Evolutionary conservation across 1,140 invertebrate species (phyloP).

Genomic region (Acromyrmex heyeri): DNA sequence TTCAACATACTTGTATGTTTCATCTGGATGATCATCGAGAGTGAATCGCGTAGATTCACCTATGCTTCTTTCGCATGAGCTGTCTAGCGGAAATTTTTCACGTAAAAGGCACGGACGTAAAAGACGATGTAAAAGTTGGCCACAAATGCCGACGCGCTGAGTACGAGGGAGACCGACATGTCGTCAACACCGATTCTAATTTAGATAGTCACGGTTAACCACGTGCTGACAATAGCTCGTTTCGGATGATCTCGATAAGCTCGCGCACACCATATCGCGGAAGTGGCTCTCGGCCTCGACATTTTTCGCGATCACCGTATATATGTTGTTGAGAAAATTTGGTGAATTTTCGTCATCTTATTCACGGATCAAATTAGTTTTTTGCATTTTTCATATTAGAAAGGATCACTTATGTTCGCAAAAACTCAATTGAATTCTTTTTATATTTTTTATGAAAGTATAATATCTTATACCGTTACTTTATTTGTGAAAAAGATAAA

Average conservation of each 20-base stretch:
- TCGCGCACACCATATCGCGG: constrained; percentile 65
- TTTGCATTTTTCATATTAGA: not conserved
- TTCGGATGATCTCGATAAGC: constrained; percentile 79
- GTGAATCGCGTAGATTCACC: not conserved
- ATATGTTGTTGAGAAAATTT: constrained; percentile 7
- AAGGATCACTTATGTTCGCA: not conserved
- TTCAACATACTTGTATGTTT: not conserved
- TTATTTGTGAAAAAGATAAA: not conserved
- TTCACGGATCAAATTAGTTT: not conserved
- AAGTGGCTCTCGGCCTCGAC: constrained; percentile 38
- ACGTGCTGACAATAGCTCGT: constrained; percentile 81
- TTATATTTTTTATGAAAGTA: not conserved
- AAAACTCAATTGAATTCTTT: not conserved
- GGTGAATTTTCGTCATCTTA: not conserved
- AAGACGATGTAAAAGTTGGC: constrained; percentile 56
- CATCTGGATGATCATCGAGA: not conserved
- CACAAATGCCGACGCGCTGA: constrained; percentile 46
- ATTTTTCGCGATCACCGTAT: constrained; percentile 53
- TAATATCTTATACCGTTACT: not conserved
- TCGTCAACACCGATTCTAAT: constrained; percentile 83
- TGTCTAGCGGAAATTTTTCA: constrained; percentile 25
- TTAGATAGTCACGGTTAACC: constrained; percentile 84
- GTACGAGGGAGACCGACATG: constrained; percentile 58
- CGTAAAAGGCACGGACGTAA: constrained; percentile 43
- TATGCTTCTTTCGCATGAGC: not conserved